phyloP scores from a whole-genome alignment of 2,797 vertebrate species.

The Oryzias sinensis region DNA sequence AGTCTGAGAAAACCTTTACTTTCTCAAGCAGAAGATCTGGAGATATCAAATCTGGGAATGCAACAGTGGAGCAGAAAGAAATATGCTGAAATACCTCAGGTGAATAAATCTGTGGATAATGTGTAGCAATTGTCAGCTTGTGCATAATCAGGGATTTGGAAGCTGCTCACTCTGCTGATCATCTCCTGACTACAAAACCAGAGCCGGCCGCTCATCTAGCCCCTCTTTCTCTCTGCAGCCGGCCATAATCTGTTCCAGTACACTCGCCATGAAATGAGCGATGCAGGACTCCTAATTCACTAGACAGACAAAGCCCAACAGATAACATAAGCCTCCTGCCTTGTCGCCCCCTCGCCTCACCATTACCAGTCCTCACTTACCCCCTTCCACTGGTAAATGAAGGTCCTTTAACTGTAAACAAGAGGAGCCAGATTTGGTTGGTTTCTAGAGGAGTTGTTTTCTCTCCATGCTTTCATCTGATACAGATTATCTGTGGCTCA shows the following conservation, averaged over 20 bases:
- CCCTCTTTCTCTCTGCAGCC: conserved; percentile 48
- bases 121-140: conserved; percentile 59
- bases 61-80: conserved; percentile 11
- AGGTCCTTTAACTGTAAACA: conserved; percentile 63
- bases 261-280: conserved; percentile 73
- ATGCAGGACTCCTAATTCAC: conserved; percentile 69
- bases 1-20: conserved; percentile 9
- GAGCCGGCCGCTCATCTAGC: conserved; percentile 19
- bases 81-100: conserved; percentile 66
- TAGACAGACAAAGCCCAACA: conserved; percentile 71
- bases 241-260: conserved; percentile 75
- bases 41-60: conserved; percentile 15
- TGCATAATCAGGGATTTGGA: conserved; percentile 72
- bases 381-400: conserved; percentile 49
- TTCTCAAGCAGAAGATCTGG: conserved; percentile 15
- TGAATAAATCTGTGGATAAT: conserved; percentile 64
- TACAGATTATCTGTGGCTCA: conserved; percentile 56
- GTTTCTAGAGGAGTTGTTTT: conserved; percentile 57
- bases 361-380: conserved; percentile 35
- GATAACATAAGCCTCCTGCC: conserved; percentile 66
- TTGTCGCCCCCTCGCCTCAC: conserved; percentile 7
- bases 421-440: conserved; percentile 58
- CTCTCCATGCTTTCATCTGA: conserved; percentile 43
- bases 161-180: conserved; percentile 61
- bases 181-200: conserved; percentile 64